phyloP scores from a whole-genome alignment of 2,113 vertebrate species.

The Tupaia tana region DNA sequence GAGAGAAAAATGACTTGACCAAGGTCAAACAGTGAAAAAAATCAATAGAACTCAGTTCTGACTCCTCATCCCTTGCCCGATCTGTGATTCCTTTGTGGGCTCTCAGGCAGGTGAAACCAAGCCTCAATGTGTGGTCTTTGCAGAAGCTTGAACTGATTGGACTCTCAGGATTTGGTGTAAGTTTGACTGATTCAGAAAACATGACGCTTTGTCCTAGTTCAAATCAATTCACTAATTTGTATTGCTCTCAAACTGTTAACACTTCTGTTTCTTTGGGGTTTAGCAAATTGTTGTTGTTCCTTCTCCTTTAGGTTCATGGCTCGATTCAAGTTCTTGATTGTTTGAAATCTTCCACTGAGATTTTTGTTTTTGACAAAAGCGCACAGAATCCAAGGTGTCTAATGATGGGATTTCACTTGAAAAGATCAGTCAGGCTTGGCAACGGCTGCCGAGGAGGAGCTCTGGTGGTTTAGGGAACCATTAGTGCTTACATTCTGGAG shows the following conservation, averaged over 20 bases:
- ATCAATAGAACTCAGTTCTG: not conserved
- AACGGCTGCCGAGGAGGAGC: conserved; percentile 14
- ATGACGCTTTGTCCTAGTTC: conserved; percentile 49
- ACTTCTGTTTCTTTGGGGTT: conserved; percentile 64
- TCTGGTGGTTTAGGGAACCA: conserved; percentile 2
- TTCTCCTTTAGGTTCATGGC: conserved; percentile 3
- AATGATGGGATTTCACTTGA: conserved; percentile 60
- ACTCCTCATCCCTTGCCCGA: not conserved
- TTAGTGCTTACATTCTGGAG: conserved; percentile 57
- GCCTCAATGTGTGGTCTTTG: conserved; percentile 13
- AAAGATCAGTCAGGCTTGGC: conserved; percentile 50
- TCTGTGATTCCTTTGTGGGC: not conserved
- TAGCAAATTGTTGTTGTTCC: conserved; percentile 57
- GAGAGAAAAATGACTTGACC: conserved; percentile 12
- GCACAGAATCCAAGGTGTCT: conserved; percentile 38
- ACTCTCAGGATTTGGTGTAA: conserved; percentile 11
- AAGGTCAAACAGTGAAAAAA: conserved; percentile 33
- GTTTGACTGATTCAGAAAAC: conserved; percentile 52
- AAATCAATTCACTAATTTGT: conserved; percentile 49
- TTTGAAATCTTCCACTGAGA: conserved; percentile 56
- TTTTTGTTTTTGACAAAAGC: conserved; percentile 69
- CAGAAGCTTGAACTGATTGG: conserved; percentile 16
- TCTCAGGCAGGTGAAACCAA: conserved; percentile 38
- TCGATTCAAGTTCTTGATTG: conserved; percentile 62
- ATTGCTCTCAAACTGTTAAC: conserved; percentile 50